Evolutionary conservation across 2,888 invertebrate genomes (phyloP), one percentile per base, ranked within the genome.

Genomic region (Mayetiola destructor): DNA sequence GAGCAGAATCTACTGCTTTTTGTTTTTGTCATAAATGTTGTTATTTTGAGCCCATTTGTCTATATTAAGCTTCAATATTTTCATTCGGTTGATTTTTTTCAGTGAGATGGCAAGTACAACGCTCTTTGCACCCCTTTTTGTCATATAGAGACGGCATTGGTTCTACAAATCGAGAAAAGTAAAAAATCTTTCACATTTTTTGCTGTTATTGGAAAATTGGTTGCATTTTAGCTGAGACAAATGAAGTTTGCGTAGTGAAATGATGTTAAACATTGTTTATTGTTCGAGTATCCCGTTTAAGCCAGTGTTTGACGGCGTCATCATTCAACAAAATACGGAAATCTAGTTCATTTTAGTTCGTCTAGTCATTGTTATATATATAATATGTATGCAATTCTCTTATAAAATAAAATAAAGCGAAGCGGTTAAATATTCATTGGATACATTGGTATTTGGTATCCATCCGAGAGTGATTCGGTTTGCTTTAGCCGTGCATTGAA

Each of bases 31-130:
- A 48, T 48, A 48, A 48, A 48, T 48, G 48, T 48, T 27, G 23
- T 32, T 48, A 48, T 48, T 27, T 48, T 48, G 27, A 27, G 48
- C 27, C 48, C 27, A 48, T 48, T 48, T 48, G 48, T 48, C 48
- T 48, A 20, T 48, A 48, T 48, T 48, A 48, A 27, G 48, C 48
- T 27, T 23, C n/a, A 27, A 27, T 23, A 48, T 27, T 27, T 27
- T 42, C 23, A 27, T 48, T 48, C 27, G 27, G 48, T 27, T 48
- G 27, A 48, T 48, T 48, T n/a, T 27, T 48, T 48, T 27, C 27
- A 12, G 2, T 48, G 48, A 9, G 27, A 48, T 48, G 48, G 23
- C 48, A 48, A 27, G 27, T 14, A 16, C 42, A 14, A 14, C 23
- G 42, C 48, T 27, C n/a, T n/a, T n/a, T n/a, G n/a, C n/a, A n/a